Conservation (phyloP, 2,797 vertebrate genomes). For the Myotis daubentonii region DNA sequence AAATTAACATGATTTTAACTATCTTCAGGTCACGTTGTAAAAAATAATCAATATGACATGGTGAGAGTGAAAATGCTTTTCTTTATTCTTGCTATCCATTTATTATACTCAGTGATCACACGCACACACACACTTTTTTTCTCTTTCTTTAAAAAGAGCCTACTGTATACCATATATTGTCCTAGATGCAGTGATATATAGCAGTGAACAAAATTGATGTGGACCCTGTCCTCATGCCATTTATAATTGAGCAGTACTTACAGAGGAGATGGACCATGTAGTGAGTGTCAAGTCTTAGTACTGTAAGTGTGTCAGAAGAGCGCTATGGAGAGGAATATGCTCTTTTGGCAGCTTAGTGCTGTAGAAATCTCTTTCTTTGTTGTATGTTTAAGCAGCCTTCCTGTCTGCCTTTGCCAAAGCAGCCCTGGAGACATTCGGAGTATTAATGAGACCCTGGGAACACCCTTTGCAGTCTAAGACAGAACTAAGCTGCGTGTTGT, state of each 20-base stretch:
- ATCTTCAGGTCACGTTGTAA: constrained; percentile 35
- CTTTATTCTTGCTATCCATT: background rate
- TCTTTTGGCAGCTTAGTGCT: background rate
- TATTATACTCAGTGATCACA: background rate
- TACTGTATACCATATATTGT: background rate
- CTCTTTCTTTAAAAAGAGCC: background rate
- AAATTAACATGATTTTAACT: constrained; percentile 35
- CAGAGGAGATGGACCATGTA: background rate
- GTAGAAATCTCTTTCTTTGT: background rate
- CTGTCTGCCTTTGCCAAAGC: background rate
- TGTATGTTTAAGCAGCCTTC: background rate
- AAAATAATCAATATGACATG: background rate
- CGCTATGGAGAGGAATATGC: background rate
- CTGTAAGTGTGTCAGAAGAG: background rate
- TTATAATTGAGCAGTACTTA: background rate
- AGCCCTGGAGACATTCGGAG: background rate
- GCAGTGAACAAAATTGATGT: no score
- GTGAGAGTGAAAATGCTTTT: background rate
- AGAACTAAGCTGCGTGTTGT: background rate
- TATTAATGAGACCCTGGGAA: background rate
- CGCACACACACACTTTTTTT: background rate
- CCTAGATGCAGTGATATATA: background rate
- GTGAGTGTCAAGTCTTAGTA: background rate
- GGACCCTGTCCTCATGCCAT: background rate
- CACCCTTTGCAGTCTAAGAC: background rate